A percentile compares a stretch with the other conserved stretches of the same genome.
These are phyloP conservation scores for Odocoileus virginianus DNA, from an alignment of 2,113 vertebrate genomes.

Conservation along the genomic window DNA sequence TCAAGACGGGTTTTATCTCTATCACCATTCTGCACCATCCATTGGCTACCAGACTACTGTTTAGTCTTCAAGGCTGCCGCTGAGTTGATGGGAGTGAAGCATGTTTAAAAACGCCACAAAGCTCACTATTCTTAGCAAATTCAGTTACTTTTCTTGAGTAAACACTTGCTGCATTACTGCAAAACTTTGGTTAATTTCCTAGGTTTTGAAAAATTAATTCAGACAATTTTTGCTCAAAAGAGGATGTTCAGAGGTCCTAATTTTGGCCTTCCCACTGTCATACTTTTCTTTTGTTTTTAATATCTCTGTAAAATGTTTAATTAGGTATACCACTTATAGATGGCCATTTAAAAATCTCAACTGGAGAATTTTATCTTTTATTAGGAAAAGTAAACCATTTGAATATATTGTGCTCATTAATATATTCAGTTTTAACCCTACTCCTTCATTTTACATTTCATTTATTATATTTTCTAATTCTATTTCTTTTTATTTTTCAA, in stretches of 20 bases:
- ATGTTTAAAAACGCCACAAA: not conserved
- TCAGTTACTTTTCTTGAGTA: conserved; percentile 2
- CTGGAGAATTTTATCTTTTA: not conserved
- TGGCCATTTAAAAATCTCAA: not conserved
- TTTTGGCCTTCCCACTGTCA: not conserved
- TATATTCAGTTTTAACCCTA: not conserved
- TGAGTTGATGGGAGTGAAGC: not conserved
- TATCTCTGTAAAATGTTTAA: conserved; percentile 9
- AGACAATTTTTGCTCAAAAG: not conserved
- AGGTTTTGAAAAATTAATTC: not conserved
- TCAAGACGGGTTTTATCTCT: not conserved
- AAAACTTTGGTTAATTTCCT: not conserved
- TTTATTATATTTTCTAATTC: not conserved
- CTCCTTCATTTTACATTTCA: not conserved
- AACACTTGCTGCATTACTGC: not conserved
- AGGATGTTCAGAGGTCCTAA: not conserved
- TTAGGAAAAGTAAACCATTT: not conserved
- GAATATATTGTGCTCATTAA: not conserved
- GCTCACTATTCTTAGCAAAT: not conserved
- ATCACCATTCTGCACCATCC: not conserved
- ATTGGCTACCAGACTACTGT: not conserved
- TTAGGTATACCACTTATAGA: not conserved
- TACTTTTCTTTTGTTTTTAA: not conserved
- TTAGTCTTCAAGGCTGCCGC: not conserved
- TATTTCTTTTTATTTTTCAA: not conserved